Evolutionary conservation across 1,140 invertebrate species (phyloP).

Genomic region (Plodia interpunctella): DNA sequence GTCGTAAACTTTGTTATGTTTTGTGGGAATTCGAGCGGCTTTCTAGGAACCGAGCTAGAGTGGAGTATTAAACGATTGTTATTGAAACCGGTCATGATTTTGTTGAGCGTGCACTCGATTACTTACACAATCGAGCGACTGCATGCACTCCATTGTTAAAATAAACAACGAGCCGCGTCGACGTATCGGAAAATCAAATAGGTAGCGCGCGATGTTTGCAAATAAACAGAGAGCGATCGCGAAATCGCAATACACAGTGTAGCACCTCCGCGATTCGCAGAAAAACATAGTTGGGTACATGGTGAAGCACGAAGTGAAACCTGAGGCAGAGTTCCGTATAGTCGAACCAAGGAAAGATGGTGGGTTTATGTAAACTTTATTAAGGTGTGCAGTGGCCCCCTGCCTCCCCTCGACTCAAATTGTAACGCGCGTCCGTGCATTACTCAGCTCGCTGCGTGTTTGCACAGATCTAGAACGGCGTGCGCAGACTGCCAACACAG

Average conservation of each 20-base stretch:
- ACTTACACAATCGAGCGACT: not conserved
- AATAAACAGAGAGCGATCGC: conserved; percentile 42
- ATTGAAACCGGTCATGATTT: conserved; percentile 10
- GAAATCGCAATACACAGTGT: conserved; percentile 42
- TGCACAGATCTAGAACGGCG: conserved; percentile 62
- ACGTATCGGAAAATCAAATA: conserved; percentile 48
- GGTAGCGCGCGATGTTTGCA: conserved; percentile 40
- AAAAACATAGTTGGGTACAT: conserved; percentile 58
- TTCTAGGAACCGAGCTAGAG: conserved; percentile 20
- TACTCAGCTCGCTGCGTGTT: conserved; percentile 61
- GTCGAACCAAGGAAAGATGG: conserved; percentile 39
- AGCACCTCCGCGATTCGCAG: conserved; percentile 60
- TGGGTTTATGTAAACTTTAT: conserved; percentile 71
- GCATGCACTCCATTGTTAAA: conserved; percentile 25
- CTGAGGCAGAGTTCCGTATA: conserved; percentile 37
- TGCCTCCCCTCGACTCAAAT: conserved; percentile 40
- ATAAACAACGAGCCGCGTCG: conserved; percentile 31
- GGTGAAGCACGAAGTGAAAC: conserved; percentile 48
- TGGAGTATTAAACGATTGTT: not conserved
- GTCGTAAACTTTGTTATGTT: conserved; percentile 50
- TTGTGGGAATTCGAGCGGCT: conserved; percentile 41
- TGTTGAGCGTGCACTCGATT: not conserved
- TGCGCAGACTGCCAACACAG: conserved; percentile 55
- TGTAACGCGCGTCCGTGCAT: conserved; percentile 61
- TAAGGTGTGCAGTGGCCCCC: conserved; percentile 45